Conservation (phyloP, 2,888 invertebrate species). For the Pogonocherus hispidulus region DNA sequence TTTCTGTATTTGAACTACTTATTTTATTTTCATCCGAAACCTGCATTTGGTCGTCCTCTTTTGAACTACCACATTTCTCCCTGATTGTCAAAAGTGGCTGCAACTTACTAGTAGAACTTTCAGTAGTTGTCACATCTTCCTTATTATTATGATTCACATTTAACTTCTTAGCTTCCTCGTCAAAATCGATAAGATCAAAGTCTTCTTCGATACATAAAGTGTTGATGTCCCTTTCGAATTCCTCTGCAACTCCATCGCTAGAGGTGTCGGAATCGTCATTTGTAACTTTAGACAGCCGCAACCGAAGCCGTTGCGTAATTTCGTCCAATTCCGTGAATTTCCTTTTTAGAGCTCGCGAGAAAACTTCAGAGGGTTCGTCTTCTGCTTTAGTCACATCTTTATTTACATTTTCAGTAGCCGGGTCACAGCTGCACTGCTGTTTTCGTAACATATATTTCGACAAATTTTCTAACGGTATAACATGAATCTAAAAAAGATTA, state of each 20-base stretch:
- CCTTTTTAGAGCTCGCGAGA: constrained; percentile 71
- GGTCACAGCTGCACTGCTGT: constrained; percentile 20
- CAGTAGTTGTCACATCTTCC: constrained; percentile 1
- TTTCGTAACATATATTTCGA: constrained; percentile 28
- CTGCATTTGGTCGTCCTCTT: background rate
- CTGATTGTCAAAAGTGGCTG: background rate
- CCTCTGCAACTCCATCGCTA: constrained; percentile 67
- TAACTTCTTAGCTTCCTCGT: constrained; percentile 49
- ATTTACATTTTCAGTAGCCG: background rate
- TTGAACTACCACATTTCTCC: background rate
- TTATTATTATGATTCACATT: constrained; percentile 34
- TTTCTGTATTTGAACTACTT: background rate
- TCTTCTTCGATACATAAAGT: constrained; percentile 67
- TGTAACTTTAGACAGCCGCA: constrained; percentile 73
- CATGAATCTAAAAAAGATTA: constrained; percentile 65
- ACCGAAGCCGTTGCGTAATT: constrained; percentile 74
- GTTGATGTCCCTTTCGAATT: constrained; percentile 75
- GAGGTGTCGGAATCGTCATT: constrained; percentile 69
- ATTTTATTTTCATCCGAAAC: constrained; percentile 1
- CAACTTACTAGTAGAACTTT: background rate
- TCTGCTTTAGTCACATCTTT: background rate
- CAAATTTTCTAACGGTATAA: constrained; percentile 67
- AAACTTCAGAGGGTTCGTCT: constrained; percentile 57
- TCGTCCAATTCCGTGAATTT: constrained; percentile 76
- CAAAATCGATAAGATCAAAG: constrained; percentile 63